Evolutionary conservation across 1,140 invertebrate species (phyloP).

Genomic region (Lepeophtheirus salmonis): DNA sequence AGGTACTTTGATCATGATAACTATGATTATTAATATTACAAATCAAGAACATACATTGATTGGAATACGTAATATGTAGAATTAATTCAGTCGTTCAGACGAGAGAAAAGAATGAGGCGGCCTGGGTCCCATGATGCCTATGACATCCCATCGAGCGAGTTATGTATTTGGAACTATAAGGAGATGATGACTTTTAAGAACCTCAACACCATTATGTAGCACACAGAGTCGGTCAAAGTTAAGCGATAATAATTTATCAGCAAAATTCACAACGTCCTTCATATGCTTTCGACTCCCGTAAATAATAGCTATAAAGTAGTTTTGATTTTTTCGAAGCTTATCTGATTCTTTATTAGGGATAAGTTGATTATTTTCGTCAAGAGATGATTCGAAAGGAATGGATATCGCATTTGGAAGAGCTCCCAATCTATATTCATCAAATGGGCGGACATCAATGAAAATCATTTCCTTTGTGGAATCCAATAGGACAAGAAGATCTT

Average conservation of each 20-base stretch:
- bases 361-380: not conserved
- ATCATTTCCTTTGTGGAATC: constrained; percentile 39
- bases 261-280: not conserved
- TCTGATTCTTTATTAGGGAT: not conserved
- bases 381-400: constrained; percentile 32
- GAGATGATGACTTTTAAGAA: not conserved
- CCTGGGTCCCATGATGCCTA: too few relatives aligned
- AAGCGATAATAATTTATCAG: not conserved
- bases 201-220: constrained; percentile 5
- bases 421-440: constrained; percentile 33
- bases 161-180: constrained; percentile 2
- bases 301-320: not conserved
- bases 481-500: constrained; percentile 55
- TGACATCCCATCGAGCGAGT: too few relatives aligned
- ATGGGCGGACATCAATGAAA: constrained; percentile 51
- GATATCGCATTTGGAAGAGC: constrained; percentile 24
- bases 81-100: too few relatives aligned
- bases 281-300: not conserved
- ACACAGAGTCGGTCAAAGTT: constrained; percentile 4
- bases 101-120: too few relatives aligned
- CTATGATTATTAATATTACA: too few relatives aligned
- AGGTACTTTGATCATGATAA: too few relatives aligned
- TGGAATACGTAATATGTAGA: too few relatives aligned
- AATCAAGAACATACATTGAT: too few relatives aligned
- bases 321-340: not conserved